Evolutionary conservation across 2,888 invertebrate species (phyloP).

Genomic region (Tetragonula carbonaria): DNA sequence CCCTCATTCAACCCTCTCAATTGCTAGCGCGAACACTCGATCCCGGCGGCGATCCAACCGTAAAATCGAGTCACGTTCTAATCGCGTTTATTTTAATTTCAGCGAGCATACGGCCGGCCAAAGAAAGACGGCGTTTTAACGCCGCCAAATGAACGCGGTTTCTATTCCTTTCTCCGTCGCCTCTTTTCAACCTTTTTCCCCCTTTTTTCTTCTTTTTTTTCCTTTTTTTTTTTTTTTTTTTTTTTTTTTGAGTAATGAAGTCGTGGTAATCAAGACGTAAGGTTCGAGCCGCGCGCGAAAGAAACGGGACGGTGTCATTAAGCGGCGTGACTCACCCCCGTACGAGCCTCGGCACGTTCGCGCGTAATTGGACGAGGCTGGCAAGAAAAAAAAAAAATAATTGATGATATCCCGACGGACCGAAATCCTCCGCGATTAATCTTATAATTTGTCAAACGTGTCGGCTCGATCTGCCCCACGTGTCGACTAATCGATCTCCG

Average conservation of each 20-base stretch:
- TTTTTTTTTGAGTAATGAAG: conserved; percentile 53
- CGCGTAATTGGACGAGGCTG: conserved; percentile 59
- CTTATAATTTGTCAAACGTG: conserved; percentile 67
- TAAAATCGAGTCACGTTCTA: conserved; percentile 57
- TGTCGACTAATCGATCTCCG: conserved; percentile 57
- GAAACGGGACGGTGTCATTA: conserved; percentile 60
- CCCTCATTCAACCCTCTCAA: conserved; percentile 31
- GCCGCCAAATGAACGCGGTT: conserved; percentile 22
- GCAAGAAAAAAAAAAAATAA: conserved; percentile 56
- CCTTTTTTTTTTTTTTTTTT: not conserved
- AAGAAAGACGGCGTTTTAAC: conserved; percentile 20
- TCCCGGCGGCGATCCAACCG: conserved; percentile 29
- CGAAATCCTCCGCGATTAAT: conserved; percentile 66
- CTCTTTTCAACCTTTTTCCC: not conserved
- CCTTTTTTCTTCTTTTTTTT: too few species aligned
- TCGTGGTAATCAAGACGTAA: conserved; percentile 56
- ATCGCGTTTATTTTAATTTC: conserved; percentile 57
- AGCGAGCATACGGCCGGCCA: not conserved
- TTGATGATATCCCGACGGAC: conserved; percentile 63
- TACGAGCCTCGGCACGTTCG: conserved; percentile 46
- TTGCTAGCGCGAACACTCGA: conserved; percentile 26
- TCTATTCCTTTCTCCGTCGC: not conserved
- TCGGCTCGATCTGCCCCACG: conserved; percentile 51
- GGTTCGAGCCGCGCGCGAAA: conserved; percentile 46
- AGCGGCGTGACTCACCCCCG: conserved; percentile 38